phyloP scores from a whole-genome alignment of 2,797 vertebrate species.

The Yasuhikotakia modesta region DNA sequence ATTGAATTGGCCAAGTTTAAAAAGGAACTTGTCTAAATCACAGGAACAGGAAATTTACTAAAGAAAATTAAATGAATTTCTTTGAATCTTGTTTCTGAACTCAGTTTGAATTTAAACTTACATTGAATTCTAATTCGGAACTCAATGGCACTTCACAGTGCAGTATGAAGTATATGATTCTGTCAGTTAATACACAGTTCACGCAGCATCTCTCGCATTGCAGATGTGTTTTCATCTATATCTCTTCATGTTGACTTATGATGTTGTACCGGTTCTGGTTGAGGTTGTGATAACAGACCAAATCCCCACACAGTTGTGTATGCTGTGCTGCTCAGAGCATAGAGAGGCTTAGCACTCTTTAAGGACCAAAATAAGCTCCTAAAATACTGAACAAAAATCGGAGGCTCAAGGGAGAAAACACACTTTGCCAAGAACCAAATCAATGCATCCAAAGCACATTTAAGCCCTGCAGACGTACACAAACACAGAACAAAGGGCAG shows the following conservation, averaged over 20 bases:
- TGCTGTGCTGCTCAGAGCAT: neutral
- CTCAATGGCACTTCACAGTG: neutral
- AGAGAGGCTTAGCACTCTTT: slow-evolving; percentile 39
- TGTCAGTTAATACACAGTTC: neutral
- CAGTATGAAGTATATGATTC: neutral
- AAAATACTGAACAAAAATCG: slow-evolving; percentile 42
- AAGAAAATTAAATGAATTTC: neutral
- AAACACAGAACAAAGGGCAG: slow-evolving; percentile 25
- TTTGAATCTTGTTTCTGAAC: too few relatives aligned
- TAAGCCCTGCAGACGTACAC: slow-evolving; percentile 28
- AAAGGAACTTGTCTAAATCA: too few relatives aligned
- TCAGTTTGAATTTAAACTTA: neutral
- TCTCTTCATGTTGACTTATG: neutral
- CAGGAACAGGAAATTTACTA: neutral
- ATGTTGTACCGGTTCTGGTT: slow-evolving; percentile 18
- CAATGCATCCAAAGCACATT: slow-evolving; percentile 14
- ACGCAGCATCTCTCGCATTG: neutral
- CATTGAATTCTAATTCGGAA: neutral
- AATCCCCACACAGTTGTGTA: slow-evolving; percentile 6
- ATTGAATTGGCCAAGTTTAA: neutral
- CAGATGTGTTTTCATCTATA: neutral
- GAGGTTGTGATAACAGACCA: slow-evolving; percentile 23
- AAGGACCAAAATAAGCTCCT: slow-evolving; percentile 42
- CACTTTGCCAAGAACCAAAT: slow-evolving; percentile 41
- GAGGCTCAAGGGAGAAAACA: slow-evolving; percentile 13